phyloP scores from a whole-genome alignment of 2,797 vertebrate genomes.

The Strix occidentalis region DNA sequence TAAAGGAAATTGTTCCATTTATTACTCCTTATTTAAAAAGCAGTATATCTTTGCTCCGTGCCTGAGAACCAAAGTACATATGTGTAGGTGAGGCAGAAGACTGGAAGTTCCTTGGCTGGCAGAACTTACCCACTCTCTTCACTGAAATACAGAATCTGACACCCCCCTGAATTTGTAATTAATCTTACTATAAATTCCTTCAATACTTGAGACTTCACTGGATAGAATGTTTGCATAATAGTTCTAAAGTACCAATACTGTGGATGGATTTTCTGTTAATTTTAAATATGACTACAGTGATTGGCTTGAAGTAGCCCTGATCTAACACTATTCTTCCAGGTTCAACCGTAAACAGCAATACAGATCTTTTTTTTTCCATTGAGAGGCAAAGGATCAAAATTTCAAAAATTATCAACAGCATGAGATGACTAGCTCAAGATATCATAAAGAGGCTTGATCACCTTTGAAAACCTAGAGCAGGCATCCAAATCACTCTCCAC shows the following conservation, averaged over 20 bases:
- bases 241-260: not conserved
- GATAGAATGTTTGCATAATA: not conserved
- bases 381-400: not conserved
- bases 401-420: not conserved
- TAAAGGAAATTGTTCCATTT: slow-evolving; percentile 10
- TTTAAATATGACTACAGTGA: slow-evolving; percentile 41
- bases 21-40: slow-evolving; percentile 15
- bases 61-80: not conserved
- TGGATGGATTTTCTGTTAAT: not conserved
- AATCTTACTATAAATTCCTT: not conserved
- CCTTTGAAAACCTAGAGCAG: not conserved
- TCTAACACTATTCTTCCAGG: slow-evolving; percentile 3
- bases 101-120: not conserved
- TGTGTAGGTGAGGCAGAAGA: not conserved
- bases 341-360: slow-evolving; percentile 18
- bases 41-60: not conserved
- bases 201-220: not conserved
- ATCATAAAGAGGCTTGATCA: not conserved
- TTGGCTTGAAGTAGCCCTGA: slow-evolving; percentile 47
- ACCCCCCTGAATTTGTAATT: not conserved
- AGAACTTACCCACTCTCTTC: not conserved
- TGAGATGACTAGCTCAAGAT: not conserved
- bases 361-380: not conserved
- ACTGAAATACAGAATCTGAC: not conserved
- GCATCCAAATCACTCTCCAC: not conserved